Percentiles rank a stretch among this genome's conserved stretches.
Evolutionary conservation across 2,888 invertebrate genomes (phyloP).

Genomic region (Sericinus montela): DNA sequence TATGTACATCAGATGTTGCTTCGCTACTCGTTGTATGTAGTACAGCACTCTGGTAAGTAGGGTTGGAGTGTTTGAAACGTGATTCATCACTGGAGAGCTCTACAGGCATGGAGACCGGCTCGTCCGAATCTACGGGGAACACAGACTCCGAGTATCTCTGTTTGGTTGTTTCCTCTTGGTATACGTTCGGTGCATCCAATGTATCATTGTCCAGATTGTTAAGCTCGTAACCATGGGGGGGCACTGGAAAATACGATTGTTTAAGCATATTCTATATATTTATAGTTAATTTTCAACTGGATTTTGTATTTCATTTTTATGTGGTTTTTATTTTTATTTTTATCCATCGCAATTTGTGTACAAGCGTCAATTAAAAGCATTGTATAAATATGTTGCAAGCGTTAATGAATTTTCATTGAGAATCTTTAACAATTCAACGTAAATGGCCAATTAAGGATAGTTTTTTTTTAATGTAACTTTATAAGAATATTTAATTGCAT

Average conservation of each 20-base stretch:
- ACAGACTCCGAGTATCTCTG: slow-evolving; percentile 56
- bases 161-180: slow-evolving; percentile 64
- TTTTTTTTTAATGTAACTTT: too few relatives aligned
- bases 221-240: slow-evolving; percentile 82
- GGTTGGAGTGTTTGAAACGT: slow-evolving; percentile 85
- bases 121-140: slow-evolving; percentile 64
- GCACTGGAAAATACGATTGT: slow-evolving; percentile 56
- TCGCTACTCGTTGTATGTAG: slow-evolving; percentile 74
- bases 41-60: slow-evolving; percentile 87
- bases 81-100: slow-evolving; percentile 61
- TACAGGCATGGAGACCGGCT: slow-evolving; percentile 68
- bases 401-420: too few relatives aligned
- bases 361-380: too few relatives aligned
- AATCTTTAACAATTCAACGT: too few relatives aligned
- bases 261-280: too few relatives aligned
- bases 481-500: too few relatives aligned
- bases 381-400: too few relatives aligned
- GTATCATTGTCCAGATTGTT: slow-evolving; percentile 83
- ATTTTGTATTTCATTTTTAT: too few relatives aligned
- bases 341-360: too few relatives aligned
- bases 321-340: too few relatives aligned
- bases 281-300: too few relatives aligned
- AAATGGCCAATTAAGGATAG: too few relatives aligned
- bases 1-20: slow-evolving; percentile 51
- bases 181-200: slow-evolving; percentile 78